Conservation (phyloP, 2,797 vertebrate genomes). For the Phoebastria nigripes region DNA sequence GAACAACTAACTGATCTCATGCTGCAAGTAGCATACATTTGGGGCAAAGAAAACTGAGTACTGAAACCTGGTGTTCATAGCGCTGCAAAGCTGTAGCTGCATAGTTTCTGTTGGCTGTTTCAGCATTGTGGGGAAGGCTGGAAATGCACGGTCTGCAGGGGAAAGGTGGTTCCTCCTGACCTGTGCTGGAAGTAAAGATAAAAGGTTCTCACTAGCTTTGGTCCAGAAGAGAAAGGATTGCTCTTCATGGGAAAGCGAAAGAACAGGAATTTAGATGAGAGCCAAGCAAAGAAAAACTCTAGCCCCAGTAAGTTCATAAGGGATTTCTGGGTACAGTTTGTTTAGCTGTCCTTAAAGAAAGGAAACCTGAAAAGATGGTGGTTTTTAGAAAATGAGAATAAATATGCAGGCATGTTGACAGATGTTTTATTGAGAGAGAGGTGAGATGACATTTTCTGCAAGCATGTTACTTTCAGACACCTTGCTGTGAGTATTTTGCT, state of each 20-base stretch:
- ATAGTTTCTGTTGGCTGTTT: neutral
- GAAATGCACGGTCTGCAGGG: neutral
- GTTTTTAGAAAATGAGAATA: neutral
- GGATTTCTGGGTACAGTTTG: neutral
- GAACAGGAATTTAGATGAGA: neutral
- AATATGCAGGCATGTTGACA: neutral
- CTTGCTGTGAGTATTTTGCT: neutral
- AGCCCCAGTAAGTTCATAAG: neutral
- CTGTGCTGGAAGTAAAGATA: neutral
- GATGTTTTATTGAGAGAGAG: neutral
- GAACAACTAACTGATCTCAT: constrained; percentile 39
- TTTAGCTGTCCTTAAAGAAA: neutral
- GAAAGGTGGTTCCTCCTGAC: neutral
- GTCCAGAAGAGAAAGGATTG: neutral
- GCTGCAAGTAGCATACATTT: neutral
- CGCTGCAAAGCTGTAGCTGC: neutral
- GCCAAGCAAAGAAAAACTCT: neutral
- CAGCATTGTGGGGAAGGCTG: neutral
- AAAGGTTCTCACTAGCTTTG: neutral
- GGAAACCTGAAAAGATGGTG: neutral
- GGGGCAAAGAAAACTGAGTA: neutral
- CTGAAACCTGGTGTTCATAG: neutral
- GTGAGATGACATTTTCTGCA: neutral
- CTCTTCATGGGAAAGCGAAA: neutral
- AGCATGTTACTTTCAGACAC: neutral